Evolutionary conservation across 2,797 vertebrate species (phyloP).

Genomic region (Tarsius wallacei): DNA sequence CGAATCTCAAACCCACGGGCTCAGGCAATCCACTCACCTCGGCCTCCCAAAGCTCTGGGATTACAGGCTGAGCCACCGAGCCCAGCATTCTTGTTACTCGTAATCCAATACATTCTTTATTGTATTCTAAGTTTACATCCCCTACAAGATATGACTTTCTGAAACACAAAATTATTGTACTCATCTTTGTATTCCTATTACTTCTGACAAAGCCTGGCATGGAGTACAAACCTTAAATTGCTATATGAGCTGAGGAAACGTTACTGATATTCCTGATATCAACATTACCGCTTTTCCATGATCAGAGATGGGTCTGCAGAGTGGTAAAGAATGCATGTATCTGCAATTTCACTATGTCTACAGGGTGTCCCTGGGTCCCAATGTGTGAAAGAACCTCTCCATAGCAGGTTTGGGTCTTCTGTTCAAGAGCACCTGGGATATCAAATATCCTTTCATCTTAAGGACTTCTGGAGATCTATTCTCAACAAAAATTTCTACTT

Average conservation of each 20-base stretch:
- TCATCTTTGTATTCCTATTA: slow-evolving; percentile 12
- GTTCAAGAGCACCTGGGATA: not conserved
- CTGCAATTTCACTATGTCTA: not conserved
- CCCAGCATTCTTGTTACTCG: not conserved
- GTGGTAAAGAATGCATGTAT: not conserved
- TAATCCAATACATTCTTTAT: not conserved
- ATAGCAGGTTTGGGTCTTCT: not conserved
- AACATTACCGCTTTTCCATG: not conserved
- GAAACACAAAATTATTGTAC: not conserved
- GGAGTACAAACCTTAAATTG: not conserved
- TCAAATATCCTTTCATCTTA: not conserved
- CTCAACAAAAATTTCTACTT: not conserved
- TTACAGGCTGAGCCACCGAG: too few species aligned
- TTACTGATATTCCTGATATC: not conserved
- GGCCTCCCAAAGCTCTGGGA: too few species aligned
- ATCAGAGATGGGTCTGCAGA: not conserved
- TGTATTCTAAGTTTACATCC: not conserved
- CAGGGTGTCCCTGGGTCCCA: too few species aligned
- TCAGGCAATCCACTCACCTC: too few species aligned
- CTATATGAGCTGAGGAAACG: not conserved
- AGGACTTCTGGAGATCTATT: not conserved
- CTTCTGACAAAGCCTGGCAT: not conserved
- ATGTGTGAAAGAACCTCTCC: not conserved
- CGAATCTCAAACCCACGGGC: too few species aligned
- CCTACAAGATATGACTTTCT: not conserved